Evolutionary conservation across 2,113 vertebrate species (phyloP).

Genomic region (Epinephelus cyanopodus): DNA sequence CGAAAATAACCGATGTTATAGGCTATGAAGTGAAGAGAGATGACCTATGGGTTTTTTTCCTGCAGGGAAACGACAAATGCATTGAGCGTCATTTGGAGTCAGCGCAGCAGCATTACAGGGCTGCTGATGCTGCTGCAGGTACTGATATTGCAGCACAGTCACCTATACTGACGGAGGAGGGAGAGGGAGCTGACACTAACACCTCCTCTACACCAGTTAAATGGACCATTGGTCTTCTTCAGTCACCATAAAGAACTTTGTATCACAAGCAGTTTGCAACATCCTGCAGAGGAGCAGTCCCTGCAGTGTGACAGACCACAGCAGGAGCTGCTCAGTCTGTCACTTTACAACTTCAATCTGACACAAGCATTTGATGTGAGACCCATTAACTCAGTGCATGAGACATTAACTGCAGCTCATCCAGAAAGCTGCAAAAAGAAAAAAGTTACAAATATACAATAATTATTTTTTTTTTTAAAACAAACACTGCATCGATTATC

Average conservation of each 20-base stretch:
- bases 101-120: constrained; percentile 28
- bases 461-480: background rate
- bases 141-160: constrained; percentile 44
- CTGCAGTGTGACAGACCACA: constrained; percentile 5
- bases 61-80: constrained; percentile 43
- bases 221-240: background rate
- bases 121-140: constrained; percentile 58
- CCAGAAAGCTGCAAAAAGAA: background rate
- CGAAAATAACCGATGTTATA: constrained; percentile 51
- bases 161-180: background rate
- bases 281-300: background rate
- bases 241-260: constrained; percentile 1
- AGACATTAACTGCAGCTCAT: background rate
- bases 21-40: constrained; percentile 41
- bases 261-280: background rate
- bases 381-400: background rate
- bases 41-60: constrained; percentile 24
- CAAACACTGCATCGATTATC: background rate
- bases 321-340: background rate
- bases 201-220: background rate
- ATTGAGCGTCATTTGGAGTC: constrained; percentile 53
- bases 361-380: background rate
- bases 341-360: background rate
- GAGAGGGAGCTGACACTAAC: background rate
- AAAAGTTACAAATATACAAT: background rate